Conservation (phyloP, 2,797 vertebrate genomes). For the Rhabdomys pumilio region DNA sequence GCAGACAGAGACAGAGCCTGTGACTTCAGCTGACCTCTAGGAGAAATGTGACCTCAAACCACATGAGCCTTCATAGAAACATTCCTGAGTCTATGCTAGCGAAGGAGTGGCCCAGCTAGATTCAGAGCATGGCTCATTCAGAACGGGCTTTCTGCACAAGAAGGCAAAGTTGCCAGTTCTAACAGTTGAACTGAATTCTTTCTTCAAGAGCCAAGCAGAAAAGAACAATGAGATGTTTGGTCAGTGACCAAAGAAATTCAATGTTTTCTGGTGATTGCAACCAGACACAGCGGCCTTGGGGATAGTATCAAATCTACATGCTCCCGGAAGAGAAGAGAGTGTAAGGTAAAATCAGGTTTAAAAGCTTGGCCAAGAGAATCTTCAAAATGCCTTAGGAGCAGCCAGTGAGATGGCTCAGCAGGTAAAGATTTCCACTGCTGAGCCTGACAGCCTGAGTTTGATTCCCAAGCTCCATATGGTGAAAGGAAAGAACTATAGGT, state of each 20-base stretch:
- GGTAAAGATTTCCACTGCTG: not conserved
- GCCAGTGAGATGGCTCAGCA: not conserved
- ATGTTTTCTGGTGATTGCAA: conserved; percentile 30
- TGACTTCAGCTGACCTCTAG: not conserved
- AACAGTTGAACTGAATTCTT: conserved; percentile 45
- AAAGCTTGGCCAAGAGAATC: not conserved
- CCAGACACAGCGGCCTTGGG: not conserved
- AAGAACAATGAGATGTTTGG: conserved; percentile 49
- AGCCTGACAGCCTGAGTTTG: not conserved
- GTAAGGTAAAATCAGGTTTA: not conserved
- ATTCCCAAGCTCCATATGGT: not conserved
- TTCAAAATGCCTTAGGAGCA: not conserved
- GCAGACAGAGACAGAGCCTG: not conserved
- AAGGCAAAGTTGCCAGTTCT: conserved; percentile 10
- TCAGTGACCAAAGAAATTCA: conserved; percentile 58
- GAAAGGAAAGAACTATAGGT: not conserved
- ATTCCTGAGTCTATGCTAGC: not conserved
- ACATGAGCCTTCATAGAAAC: rapidly evolving
- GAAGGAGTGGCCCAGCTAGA: not conserved
- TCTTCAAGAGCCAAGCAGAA: conserved; percentile 62
- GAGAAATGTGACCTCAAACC: not conserved
- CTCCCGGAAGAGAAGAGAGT: conserved; percentile 16
- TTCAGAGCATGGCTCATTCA: not conserved
- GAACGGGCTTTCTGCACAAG: not conserved
- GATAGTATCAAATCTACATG: not conserved